phyloP scores from a whole-genome alignment of 2,113 vertebrate genomes.

The Apodemus sylvaticus region DNA sequence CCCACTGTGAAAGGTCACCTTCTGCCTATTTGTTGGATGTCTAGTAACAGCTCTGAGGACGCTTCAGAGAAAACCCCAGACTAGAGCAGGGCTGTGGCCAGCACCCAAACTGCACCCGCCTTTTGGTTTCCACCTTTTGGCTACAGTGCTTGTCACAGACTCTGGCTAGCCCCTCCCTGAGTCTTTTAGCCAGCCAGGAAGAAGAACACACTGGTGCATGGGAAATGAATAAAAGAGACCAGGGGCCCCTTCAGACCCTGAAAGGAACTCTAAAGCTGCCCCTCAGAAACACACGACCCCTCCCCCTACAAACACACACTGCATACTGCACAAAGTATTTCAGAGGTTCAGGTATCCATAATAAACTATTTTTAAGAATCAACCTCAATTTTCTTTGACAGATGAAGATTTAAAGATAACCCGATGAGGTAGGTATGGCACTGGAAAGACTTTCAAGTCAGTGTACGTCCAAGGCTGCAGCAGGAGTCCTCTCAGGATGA shows the following conservation, averaged over 20 bases:
- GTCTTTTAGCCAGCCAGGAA: neutral
- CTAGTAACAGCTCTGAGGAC: neutral
- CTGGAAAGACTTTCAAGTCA: neutral
- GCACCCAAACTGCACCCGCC: neutral
- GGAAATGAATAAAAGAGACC: neutral
- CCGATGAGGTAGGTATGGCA: neutral
- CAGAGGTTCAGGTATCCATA: neutral
- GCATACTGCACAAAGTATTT: neutral
- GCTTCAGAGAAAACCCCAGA: constrained; percentile 15
- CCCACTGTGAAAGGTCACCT: neutral
- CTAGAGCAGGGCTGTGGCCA: neutral
- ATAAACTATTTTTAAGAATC: neutral
- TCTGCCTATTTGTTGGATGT: neutral
- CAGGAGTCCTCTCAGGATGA: neutral
- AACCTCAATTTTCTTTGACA: constrained; percentile 5
- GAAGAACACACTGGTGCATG: neutral
- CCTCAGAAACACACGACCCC: neutral
- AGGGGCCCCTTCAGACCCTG: neutral
- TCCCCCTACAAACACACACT: neutral
- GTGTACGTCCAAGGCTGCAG: too few species aligned
- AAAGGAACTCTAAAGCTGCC: neutral
- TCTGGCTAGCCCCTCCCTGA: neutral
- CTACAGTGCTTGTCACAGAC: neutral
- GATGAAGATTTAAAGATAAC: constrained; percentile 25
- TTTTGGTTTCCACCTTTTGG: neutral